These are phyloP conservation scores for Darevskia nairensis DNA, from an alignment of 2,797 vertebrate species.

Conservation along the genomic window DNA sequence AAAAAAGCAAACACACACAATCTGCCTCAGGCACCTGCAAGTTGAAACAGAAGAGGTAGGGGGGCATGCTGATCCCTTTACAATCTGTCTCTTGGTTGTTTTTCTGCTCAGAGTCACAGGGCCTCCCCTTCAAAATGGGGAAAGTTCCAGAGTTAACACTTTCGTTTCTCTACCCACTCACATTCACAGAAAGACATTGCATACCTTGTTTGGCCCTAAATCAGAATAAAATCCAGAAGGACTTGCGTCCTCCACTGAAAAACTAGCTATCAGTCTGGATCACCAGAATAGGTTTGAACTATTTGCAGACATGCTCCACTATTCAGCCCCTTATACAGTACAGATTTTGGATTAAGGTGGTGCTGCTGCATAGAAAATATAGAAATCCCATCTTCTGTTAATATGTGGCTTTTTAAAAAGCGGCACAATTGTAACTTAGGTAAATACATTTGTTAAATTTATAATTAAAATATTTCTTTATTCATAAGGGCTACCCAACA, in stretches of 20 bases:
- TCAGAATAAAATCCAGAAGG: constrained; percentile 6
- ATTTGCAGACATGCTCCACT: constrained; percentile 12
- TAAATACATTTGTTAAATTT: constrained; percentile 1
- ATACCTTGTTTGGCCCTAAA: not conserved
- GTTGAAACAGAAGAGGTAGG: not conserved
- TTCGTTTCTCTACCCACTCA: not conserved
- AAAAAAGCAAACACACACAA: not conserved
- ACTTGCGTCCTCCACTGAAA: not conserved
- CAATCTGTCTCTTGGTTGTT: not conserved
- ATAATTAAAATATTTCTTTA: constrained; percentile 11
- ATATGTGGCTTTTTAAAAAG: constrained; percentile 14
- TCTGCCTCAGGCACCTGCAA: not conserved
- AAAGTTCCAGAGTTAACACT: not conserved
- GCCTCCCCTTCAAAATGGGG: not conserved
- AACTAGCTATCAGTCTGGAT: not conserved
- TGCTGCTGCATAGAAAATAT: constrained; percentile 30
- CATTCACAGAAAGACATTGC: not conserved
- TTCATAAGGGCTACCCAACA: not conserved
- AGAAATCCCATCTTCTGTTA: not conserved
- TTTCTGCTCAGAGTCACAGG: not conserved
- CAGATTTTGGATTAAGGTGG: not conserved
- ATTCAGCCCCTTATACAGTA: constrained; percentile 19
- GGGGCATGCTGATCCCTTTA: not conserved
- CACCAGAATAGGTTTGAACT: constrained; percentile 11
- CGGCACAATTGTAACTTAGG: constrained; percentile 2